phyloP scores from a whole-genome alignment of 2,797 vertebrate species.

The Acanthurus leucopareius region DNA sequence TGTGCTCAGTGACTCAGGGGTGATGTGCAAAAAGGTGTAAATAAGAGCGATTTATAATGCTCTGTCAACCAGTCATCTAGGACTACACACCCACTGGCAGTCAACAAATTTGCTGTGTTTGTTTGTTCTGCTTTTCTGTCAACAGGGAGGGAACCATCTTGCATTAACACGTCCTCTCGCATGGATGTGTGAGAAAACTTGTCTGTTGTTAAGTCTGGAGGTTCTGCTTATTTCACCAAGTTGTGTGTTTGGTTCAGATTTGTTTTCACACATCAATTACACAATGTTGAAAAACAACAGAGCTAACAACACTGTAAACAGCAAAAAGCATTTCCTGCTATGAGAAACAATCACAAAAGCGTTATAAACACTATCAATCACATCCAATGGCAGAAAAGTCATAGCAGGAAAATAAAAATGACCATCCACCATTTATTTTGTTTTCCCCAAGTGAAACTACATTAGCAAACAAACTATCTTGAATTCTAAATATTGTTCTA shows the following conservation, averaged over 20 bases:
- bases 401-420: background rate
- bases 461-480: background rate
- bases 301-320: background rate
- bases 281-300: background rate
- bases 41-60: background rate
- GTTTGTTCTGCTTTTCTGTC: background rate
- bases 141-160: background rate
- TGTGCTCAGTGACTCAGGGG: background rate
- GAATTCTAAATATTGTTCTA: background rate
- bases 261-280: background rate
- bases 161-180: background rate
- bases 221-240: background rate
- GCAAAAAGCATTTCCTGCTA: constrained; percentile 4
- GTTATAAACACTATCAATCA: background rate
- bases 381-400: background rate
- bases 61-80: background rate
- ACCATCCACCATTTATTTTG: background rate
- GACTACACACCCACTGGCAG: background rate
- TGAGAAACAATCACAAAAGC: background rate
- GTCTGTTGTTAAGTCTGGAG: background rate
- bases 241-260: background rate
- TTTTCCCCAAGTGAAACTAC: background rate
- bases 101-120: no score
- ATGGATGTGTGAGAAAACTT: background rate
- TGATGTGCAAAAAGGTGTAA: background rate